Conservation (phyloP, 2,797 vertebrate species). For the Glyptemys insculpta region DNA sequence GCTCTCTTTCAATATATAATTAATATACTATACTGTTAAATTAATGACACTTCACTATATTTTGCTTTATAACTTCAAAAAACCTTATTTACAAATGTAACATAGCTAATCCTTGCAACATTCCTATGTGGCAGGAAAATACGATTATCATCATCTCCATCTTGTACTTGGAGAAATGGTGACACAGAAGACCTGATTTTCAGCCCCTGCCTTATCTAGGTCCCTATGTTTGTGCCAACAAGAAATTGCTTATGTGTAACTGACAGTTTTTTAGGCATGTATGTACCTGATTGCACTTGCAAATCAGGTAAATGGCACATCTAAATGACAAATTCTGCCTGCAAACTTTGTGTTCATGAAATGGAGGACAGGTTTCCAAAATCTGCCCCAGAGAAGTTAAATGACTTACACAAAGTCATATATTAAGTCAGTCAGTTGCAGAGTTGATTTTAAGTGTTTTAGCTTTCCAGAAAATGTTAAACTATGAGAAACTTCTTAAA, state of each 20-base stretch:
- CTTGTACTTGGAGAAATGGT: background rate
- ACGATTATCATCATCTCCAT: fast-evolving
- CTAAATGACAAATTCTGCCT: background rate
- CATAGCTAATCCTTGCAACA: fast-evolving
- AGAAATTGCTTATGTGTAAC: background rate
- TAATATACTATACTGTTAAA: background rate
- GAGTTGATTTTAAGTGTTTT: background rate
- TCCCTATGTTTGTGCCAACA: background rate
- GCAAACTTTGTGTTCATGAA: background rate
- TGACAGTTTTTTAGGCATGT: background rate
- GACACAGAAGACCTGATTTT: background rate
- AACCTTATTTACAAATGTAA: background rate
- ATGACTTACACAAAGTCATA: background rate
- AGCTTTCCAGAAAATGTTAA: background rate
- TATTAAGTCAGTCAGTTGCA: background rate
- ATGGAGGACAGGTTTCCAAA: background rate
- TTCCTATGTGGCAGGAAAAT: background rate
- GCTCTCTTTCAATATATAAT: background rate
- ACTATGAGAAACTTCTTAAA: background rate
- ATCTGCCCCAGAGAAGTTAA: background rate
- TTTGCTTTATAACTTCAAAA: constrained; percentile 29
- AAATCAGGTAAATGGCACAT: background rate
- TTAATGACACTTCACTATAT: constrained; percentile 7
- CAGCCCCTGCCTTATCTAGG: background rate
- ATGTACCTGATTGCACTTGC: background rate